A percentile compares a stretch with the other conserved stretches of the same genome.
These are phyloP conservation scores for Chionis minor DNA, from an alignment of 2,113 vertebrate genomes.

Conservation along the genomic window DNA sequence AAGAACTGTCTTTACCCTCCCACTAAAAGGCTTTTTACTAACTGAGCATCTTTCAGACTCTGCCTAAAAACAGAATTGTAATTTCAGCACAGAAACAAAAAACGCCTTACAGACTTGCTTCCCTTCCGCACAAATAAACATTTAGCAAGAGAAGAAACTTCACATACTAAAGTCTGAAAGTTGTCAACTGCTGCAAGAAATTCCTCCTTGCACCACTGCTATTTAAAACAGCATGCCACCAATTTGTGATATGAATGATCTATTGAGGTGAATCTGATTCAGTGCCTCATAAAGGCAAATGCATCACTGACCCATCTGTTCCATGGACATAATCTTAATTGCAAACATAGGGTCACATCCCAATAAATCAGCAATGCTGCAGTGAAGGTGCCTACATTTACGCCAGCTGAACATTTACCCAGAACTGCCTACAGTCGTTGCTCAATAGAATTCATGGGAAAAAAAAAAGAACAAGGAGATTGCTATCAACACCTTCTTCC, in stretches of 20 bases:
- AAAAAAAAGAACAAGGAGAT: neutral
- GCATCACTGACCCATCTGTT: constrained; percentile 52
- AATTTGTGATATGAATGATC: neutral
- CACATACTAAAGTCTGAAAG: neutral
- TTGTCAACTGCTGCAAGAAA: constrained; percentile 38
- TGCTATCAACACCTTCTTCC: neutral
- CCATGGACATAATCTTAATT: constrained; percentile 47
- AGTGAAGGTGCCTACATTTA: constrained; percentile 2
- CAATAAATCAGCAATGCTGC: constrained; percentile 34
- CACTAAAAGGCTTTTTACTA: constrained; percentile 45
- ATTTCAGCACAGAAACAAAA: constrained; percentile 38
- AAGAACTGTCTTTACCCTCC: constrained; percentile 9
- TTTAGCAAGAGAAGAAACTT: neutral
- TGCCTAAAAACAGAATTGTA: constrained; percentile 45
- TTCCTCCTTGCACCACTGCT: neutral
- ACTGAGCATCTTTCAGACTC: constrained; percentile 23
- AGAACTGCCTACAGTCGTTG: neutral
- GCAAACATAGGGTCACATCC: constrained; percentile 59
- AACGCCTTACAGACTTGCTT: neutral
- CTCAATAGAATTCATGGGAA: neutral
- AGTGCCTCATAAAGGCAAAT: constrained; percentile 15
- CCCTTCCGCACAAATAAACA: neutral
- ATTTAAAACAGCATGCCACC: neutral
- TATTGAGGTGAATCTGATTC: neutral
- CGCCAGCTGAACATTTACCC: neutral